Conservation (phyloP, 2,888 invertebrate genomes). For the Callosobruchus maculatus region DNA sequence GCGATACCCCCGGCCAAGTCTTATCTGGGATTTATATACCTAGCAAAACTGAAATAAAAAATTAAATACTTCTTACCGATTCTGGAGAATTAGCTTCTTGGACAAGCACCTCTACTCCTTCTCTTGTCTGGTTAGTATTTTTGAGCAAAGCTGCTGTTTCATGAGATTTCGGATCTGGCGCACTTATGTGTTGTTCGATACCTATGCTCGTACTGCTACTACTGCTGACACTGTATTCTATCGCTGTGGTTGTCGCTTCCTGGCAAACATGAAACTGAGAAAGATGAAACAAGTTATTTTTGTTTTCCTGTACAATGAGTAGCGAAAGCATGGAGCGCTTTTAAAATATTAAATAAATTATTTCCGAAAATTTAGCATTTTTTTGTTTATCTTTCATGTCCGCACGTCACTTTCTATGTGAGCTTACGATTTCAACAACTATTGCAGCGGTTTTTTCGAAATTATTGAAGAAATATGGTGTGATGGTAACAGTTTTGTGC, state of each 20-base stretch:
- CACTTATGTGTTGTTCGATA: constrained; percentile 3
- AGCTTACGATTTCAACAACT: too few relatives aligned
- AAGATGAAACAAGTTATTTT: background rate
- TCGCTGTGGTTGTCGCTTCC: constrained; percentile 30
- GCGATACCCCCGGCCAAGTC: too few relatives aligned
- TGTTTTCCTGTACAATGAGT: too few relatives aligned
- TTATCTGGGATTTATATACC: too few relatives aligned
- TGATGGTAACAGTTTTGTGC: too few relatives aligned
- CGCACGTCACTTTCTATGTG: too few relatives aligned
- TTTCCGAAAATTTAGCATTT: too few relatives aligned
- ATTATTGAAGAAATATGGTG: too few relatives aligned
- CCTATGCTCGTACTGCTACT: constrained; percentile 39
- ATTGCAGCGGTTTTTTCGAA: too few relatives aligned
- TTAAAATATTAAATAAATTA: too few relatives aligned
- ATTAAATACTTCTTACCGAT: constrained; percentile 57
- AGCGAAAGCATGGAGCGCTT: too few relatives aligned
- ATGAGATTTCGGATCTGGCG: constrained; percentile 13
- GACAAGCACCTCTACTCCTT: constrained; percentile 55
- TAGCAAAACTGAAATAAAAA: background rate
- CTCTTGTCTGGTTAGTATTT: constrained; percentile 54
- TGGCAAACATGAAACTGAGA: constrained; percentile 12
- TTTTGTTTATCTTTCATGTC: too few relatives aligned
- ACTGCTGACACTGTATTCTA: constrained; percentile 46
- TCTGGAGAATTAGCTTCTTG: constrained; percentile 75
- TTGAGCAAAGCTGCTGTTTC: constrained; percentile 22